Evolutionary conservation across 2,113 vertebrate genomes (phyloP).

Genomic region (Indri indri): DNA sequence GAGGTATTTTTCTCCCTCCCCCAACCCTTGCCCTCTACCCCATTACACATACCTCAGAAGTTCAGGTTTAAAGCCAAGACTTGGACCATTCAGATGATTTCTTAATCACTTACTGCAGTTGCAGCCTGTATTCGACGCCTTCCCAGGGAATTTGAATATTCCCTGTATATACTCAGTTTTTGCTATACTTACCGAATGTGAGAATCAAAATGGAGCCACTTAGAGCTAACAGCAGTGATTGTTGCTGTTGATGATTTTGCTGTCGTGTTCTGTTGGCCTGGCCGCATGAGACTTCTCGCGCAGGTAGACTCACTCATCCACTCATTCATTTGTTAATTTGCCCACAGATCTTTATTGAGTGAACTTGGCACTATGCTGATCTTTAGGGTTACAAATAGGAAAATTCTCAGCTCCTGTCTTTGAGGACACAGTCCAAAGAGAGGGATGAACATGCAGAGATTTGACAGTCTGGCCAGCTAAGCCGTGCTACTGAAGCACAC

Average conservation of each 20-base stretch:
- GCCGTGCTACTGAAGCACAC: accelerated
- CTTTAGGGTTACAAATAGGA: background rate
- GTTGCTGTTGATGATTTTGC: too few relatives aligned
- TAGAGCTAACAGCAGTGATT: background rate
- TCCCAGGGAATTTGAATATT: background rate
- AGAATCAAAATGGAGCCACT: background rate
- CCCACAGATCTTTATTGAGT: background rate
- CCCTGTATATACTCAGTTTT: background rate
- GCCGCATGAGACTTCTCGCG: background rate
- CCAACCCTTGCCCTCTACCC: background rate
- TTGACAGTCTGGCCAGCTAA: background rate
- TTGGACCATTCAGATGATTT: background rate
- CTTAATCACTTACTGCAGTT: background rate
- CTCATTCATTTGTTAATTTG: background rate
- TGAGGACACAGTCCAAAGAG: too few relatives aligned
- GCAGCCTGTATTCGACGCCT: background rate
- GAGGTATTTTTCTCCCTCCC: background rate
- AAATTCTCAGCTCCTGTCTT: background rate
- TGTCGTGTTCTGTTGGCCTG: background rate
- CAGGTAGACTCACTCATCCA: background rate
- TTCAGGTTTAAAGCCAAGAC: background rate
- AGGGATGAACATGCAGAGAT: accelerated
- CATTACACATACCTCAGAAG: background rate
- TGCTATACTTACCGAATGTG: background rate
- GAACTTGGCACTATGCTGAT: background rate